Evolutionary conservation across 2,888 invertebrate genomes (phyloP), one percentile per base, ranked within the genome.

Genomic region (Perithous albicinctus): DNA sequence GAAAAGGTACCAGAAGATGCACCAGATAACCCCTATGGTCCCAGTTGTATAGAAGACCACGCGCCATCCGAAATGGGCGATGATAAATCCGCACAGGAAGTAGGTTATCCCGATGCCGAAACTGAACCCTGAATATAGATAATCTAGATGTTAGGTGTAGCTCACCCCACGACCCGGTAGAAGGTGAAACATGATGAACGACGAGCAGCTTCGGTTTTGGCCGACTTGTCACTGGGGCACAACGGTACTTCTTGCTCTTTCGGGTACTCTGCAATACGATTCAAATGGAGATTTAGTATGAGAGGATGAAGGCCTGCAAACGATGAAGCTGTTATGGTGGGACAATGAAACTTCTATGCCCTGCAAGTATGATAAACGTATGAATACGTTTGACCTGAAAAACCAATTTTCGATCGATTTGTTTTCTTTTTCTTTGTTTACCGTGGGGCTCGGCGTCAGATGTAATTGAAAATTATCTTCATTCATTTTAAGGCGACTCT

Each of bases 21-120:
- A 96, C 96, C 96, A 96, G 1, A 93, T 82, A 70, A 95, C 92
- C 2, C 95, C 95, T 77, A 95, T 94, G 29, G 94, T 94, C 3
- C 96, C 96, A 5, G 96, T 96, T 10, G 95, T 95, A 90, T 96
- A 96, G 92, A 96, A 96, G 8, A 96, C 95, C 23, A 94, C 93
- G 10, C 94, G 93, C 96, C 96, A 96, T 69, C 96, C 96, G 77
- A 94, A 94, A 83, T 95, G 94, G 41, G 95, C 95, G 85, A 96
- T 96, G 85, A 96, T 93, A 90, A 95, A 95, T 43, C 96, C 96
- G 88, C 95, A 95, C 48, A 96, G 91, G 12, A 95, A 95, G 91
- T 96, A 96, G 38, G 96, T 96, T 86, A 96, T 91, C 7, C 96
- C 96, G 85, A 96, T 96, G 26, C 96, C 96, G 88, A 96, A 95